Evolutionary conservation across 1,140 invertebrate genomes (phyloP).

Genomic region (Adelges cooleyi): DNA sequence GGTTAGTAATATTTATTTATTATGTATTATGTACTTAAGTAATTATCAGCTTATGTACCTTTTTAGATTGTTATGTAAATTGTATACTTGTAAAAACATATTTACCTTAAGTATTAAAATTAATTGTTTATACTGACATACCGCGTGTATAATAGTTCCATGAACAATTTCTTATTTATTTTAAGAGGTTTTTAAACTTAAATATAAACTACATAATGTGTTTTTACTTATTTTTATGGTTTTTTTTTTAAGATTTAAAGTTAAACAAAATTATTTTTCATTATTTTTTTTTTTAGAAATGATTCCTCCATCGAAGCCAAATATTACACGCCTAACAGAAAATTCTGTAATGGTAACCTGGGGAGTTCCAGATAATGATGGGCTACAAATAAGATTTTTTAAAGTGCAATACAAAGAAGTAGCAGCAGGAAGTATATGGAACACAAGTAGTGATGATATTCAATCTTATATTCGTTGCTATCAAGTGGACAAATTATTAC

Average conservation of each 20-base stretch:
- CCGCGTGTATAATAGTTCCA: no score
- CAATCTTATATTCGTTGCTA: conserved; percentile 56
- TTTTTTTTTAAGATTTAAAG: neutral
- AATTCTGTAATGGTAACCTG: conserved; percentile 87
- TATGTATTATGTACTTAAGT: no score
- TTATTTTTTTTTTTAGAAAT: conserved; percentile 43
- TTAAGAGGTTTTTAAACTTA: neutral
- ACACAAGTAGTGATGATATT: conserved; percentile 72
- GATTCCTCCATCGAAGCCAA: conserved; percentile 73
- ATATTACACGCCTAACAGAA: conserved; percentile 71
- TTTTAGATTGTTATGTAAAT: neutral
- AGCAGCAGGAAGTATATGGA: conserved; percentile 50
- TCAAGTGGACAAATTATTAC: conserved; percentile 62
- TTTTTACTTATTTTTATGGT: neutral
- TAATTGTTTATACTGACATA: no score
- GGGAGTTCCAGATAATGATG: conserved; percentile 63
- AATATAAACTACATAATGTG: neutral
- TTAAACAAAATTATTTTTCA: neutral
- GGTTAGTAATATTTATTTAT: conserved; percentile 21
- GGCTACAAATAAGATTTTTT: conserved; percentile 75
- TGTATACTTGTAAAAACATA: conserved; percentile 35
- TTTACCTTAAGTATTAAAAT: no score
- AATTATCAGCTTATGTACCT: no score
- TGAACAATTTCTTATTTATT: no score
- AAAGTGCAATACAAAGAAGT: conserved; percentile 77